These are phyloP conservation scores for Odontomyia ornata DNA, from an alignment of 2,888 invertebrate genomes.

Conservation along the genomic window DNA sequence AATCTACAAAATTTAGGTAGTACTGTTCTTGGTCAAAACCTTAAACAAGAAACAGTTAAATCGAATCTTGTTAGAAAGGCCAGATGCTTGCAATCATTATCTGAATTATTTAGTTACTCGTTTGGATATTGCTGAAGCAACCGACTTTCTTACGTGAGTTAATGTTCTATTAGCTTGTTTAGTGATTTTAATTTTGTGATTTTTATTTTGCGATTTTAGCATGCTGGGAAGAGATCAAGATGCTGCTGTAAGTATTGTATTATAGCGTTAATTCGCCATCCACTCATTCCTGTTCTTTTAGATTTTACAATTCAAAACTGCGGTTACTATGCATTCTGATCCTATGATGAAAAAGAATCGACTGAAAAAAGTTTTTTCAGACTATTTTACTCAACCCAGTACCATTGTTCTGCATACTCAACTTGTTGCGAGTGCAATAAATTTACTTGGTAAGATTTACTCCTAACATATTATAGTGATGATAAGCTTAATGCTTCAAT, in stretches of 20 bases:
- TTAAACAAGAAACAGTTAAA: constrained; percentile 76
- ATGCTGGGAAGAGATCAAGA: constrained; percentile 74
- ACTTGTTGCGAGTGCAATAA: constrained; percentile 66
- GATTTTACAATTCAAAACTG: constrained; percentile 64
- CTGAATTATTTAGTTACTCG: constrained; percentile 76
- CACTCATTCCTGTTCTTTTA: constrained; percentile 52
- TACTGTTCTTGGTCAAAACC: constrained; percentile 78
- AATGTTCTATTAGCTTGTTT: constrained; percentile 48
- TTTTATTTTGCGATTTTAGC: constrained; percentile 63
- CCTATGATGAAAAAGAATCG: constrained; percentile 63
- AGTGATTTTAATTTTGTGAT: constrained; percentile 21
- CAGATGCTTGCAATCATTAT: constrained; percentile 78
- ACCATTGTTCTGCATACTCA: constrained; percentile 63
- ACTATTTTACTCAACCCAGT: constrained; percentile 66
- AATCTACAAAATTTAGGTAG: constrained; percentile 67
- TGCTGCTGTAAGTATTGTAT: constrained; percentile 69
- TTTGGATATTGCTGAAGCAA: constrained; percentile 73
- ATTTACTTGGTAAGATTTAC: constrained; percentile 62
- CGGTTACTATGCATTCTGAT: constrained; percentile 56
- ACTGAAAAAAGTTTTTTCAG: constrained; percentile 64
- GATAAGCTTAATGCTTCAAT: no score
- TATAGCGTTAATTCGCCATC: background rate
- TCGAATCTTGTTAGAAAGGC: constrained; percentile 73
- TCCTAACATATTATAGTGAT: background rate
- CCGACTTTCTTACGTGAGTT: constrained; percentile 78